Base-by-base conservation (phyloP, 2,113 vertebrate species). In the Nothobranchius furzeri region DNA sequence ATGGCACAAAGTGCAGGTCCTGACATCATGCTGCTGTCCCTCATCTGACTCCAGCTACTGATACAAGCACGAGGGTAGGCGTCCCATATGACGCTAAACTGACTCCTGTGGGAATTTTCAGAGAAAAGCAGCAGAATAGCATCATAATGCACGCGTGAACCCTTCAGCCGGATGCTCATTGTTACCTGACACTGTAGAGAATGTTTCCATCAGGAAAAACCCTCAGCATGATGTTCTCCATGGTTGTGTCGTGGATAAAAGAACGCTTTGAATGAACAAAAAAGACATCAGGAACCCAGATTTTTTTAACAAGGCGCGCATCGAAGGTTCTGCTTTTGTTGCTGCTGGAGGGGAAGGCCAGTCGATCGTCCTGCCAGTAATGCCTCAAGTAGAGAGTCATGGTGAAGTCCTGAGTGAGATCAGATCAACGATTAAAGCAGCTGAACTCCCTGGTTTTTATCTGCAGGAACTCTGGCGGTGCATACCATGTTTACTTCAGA, bases 331-430 rank as follows among this genome's bases (percentile, higher is more conserved):
- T 92, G 14, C 96, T 99, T 90, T 92, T 96, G 85, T 97, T 98
- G 88, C 75, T 95, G 84, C 91, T 95, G 82, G 95, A 96, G 14
- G 75, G 93, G 82, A 98, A 99, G 12, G 95, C 95, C 54, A 97
- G 93, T 0, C 95, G 94, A 68, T 96, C 94, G 25, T 98, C 96
- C 89, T 97, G 95, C 96, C 95, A 99, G 87, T 96, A 97, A 85
- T 98, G 96, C 74, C 94, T 94, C 85, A 98, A 91, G 75, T 98
- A 96, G 43, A 98, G 92, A 68, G 96, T 98, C 95, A 96, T 96
- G 35, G 95, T 96, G 83, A 98, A 97, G 86, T 96, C 95, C 95
- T 97, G 79, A 83, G 60, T 57, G 91, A 72, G 47, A 66, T 17
- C 24, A 68, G 80, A 0, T 75, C 9, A 7, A 14, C 10, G 15